These are phyloP conservation scores for Campopleginae sp. DNA, from an alignment of 2,888 invertebrate species.

Conservation along the genomic window DNA sequence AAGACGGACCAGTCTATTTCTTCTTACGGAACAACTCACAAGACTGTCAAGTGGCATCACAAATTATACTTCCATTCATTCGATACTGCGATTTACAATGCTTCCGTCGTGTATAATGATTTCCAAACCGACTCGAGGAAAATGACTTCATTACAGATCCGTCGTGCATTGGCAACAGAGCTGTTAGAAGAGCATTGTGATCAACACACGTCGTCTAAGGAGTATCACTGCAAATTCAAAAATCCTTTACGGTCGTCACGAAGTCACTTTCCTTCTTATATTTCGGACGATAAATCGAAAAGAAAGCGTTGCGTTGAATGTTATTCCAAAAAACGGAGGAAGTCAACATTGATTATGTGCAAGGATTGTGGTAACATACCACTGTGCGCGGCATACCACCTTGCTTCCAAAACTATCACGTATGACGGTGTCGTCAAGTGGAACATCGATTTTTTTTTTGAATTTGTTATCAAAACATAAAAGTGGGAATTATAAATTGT, in stretches of 20 bases:
- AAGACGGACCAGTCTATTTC: constrained; percentile 13
- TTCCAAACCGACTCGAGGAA: constrained; percentile 14
- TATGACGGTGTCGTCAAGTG: constrained; percentile 23
- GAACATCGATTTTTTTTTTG: background rate
- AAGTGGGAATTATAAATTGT: background rate
- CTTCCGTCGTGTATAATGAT: constrained; percentile 37
- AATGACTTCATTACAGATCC: constrained; percentile 5
- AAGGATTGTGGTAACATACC: constrained; percentile 42
- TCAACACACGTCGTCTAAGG: constrained; percentile 28
- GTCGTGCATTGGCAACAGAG: constrained; percentile 9
- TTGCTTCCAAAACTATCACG: constrained; percentile 44
- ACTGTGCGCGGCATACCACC: constrained; percentile 29
- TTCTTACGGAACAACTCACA: constrained; percentile 35
- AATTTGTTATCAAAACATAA: constrained; percentile 1
- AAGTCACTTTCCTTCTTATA: constrained; percentile 41
- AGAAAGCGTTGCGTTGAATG: constrained; percentile 39
- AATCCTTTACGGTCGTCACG: constrained; percentile 35
- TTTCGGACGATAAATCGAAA: constrained; percentile 32
- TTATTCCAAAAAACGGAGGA: constrained; percentile 32
- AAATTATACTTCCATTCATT: constrained; percentile 26
- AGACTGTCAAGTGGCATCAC: constrained; percentile 42
- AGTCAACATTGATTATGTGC: constrained; percentile 33
- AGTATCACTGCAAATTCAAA: constrained; percentile 28
- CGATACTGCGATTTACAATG: constrained; percentile 42
- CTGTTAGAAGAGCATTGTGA: constrained; percentile 24